phyloP scores from a whole-genome alignment of 2,113 vertebrate genomes.

The Cariama cristata region DNA sequence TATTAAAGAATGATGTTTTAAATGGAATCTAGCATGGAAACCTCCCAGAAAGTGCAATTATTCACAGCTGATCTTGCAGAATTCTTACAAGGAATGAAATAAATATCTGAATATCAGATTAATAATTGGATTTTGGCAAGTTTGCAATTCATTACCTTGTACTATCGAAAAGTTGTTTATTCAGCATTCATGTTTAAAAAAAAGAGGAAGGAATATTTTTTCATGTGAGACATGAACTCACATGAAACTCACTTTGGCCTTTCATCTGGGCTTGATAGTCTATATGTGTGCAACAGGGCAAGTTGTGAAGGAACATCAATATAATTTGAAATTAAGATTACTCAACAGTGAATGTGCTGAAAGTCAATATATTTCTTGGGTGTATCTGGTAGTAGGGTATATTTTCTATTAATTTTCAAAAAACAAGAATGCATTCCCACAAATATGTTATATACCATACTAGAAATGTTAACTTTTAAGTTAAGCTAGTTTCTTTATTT shows the following conservation, averaged over 20 bases:
- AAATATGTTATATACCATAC: not conserved
- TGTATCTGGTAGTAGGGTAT: not conserved
- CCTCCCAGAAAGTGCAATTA: slow-evolving; percentile 51
- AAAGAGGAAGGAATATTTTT: not conserved
- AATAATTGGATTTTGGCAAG: slow-evolving; percentile 60
- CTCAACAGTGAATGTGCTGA: not conserved
- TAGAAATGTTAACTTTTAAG: not conserved
- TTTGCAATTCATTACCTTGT: slow-evolving; percentile 2
- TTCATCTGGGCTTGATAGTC: not conserved
- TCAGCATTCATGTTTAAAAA: not conserved
- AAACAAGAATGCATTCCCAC: not conserved
- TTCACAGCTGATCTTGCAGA: slow-evolving; percentile 58
- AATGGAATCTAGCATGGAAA: not conserved
- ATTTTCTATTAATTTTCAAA: not conserved
- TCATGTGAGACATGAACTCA: not conserved
- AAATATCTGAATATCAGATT: slow-evolving; percentile 69
- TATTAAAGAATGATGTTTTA: slow-evolving; percentile 48
- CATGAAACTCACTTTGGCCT: not conserved
- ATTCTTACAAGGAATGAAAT: slow-evolving; percentile 52
- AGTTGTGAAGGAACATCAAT: not conserved
- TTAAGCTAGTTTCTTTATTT: not conserved
- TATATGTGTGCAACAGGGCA: not conserved
- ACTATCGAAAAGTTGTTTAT: slow-evolving; percentile 52
- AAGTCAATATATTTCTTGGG: not conserved
- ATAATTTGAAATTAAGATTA: slow-evolving; percentile 9